Evolutionary conservation across 2,888 invertebrate genomes (phyloP), one percentile per base, ranked within the genome.

Genomic region (Lycia hirtaria): DNA sequence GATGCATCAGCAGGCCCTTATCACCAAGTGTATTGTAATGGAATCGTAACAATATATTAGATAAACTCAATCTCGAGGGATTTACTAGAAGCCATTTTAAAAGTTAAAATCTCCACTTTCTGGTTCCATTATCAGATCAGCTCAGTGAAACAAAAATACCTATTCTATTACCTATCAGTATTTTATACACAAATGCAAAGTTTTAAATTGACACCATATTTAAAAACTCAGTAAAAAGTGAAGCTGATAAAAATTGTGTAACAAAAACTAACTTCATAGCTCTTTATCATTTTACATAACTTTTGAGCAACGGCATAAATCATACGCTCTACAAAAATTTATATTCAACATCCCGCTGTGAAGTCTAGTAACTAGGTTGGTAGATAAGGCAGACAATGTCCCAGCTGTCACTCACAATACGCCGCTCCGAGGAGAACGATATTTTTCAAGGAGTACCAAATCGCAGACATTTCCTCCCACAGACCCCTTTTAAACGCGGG

Each of bases 371-470:
- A 71, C 67, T 64, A 69, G 68, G 70, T 71, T 69, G 65, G 64
- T 55, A 73, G 72, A 77, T 76, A 76, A 76, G 71, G 67, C 67
- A 65, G 70, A 71, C 68, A 74, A 72, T 62, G 65, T 59, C 68
- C 55, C 60, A 72, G 69, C 69, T 71, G 73, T 74, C 72, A 71
- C 65, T 73, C 67, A 74, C 70, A 70, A 77, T 73, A 73, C 71
- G 71, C 69, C 71, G 72, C 69, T 65, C 71, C 71, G 74, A 72
- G 72, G 70, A 69, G 74, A 76, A 73, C 71, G 72, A 75, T 76
- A 81, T 85, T 83, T 83, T 81, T 82, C 77, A 78, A 72, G 72
- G 71, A 74, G 65, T 71, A 65, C 67, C 69, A 80, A 81, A 81
- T 78, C 70, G 75, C 66, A 70, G 69, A 75, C 71, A 79, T 83